phyloP scores from a whole-genome alignment of 2,113 vertebrate species.

The Phylloscopus trochilus region DNA sequence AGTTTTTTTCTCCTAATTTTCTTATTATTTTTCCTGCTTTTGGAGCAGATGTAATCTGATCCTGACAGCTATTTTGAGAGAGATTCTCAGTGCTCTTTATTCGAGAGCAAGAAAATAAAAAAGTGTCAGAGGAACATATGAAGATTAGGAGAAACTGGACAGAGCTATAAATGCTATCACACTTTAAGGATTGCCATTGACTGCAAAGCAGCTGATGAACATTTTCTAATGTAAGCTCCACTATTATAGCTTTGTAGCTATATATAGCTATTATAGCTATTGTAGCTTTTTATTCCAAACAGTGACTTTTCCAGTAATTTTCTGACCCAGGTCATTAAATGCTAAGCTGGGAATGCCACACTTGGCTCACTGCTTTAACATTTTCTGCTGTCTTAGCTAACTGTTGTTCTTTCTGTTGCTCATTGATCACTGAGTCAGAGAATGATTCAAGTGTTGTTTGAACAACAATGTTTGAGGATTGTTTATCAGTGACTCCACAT shows the following conservation, averaged over 20 bases:
- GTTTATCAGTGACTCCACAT: not conserved
- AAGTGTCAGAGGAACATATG: not conserved
- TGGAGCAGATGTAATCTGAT: not conserved
- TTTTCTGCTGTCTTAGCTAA: not conserved
- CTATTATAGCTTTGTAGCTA: not conserved
- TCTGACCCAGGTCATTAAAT: not conserved
- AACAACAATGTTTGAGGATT: not conserved
- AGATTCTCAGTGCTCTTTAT: not conserved
- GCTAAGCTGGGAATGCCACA: not conserved
- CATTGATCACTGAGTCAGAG: slow-evolving; percentile 49
- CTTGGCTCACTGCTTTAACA: not conserved
- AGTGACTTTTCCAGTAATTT: not conserved
- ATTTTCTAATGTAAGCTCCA: not conserved
- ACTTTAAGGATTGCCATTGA: not conserved
- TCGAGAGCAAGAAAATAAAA: not conserved
- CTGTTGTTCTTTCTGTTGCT: not conserved
- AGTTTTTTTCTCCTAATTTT: not conserved
- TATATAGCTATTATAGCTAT: not conserved
- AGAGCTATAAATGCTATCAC: not conserved
- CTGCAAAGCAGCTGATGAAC: not conserved
- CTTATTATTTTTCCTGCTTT: not conserved
- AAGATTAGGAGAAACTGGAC: not conserved
- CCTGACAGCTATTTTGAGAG: slow-evolving; percentile 1
- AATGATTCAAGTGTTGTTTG: slow-evolving; percentile 42
- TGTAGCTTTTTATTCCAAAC: not conserved